Evolutionary conservation across 2,113 vertebrate genomes (phyloP), one percentile per base, ranked within the genome.

Genomic region (Hystrix brachyura): DNA sequence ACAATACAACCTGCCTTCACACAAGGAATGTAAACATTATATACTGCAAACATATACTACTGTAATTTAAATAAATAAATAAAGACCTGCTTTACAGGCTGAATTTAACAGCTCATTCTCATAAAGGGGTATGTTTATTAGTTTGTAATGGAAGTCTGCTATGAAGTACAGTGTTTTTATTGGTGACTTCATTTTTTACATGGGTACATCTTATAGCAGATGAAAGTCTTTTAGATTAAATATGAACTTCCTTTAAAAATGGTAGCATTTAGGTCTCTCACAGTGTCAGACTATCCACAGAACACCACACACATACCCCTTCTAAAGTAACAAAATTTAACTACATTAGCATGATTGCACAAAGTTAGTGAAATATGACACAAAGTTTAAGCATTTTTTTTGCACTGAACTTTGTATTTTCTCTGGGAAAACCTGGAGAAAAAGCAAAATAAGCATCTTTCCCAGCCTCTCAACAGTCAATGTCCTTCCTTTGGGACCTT

Each of bases 221-320:
- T 34, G 64, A 48, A 60, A 74, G 59, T 94, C 62, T 67, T 94
- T 96, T 87, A 46, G 34, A 34, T 74, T 87, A 69, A 84, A 21
- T 91, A 51, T 53, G 51, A 32, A 91, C 76, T 94, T 48, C 69
- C 25, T 81, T 95, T 81, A 69, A 93, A 94, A 94, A 76, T 74
- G 48, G 11, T 51, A 32, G 51, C 29, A 74, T 76, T 85, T 71
- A 79, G 48, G 14, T 34, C 43, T 91, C 69, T 57, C 6, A 67
- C 23, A 82, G 90, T 72, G 18, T 67, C 88, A 74, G 10, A 86
- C 25, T 38, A 4, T 64, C 57, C 18, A 32, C 21, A 92, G 34
- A 4, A 13, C 43, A 34, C 25, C 13, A 23, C 18, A 48, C 17
- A 13, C 92, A 32, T 1, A 4, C 38, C 15, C 48, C 9, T 87